Evolutionary conservation across 2,888 invertebrate genomes (phyloP), one percentile per base, ranked within the genome.

Genomic region (Smittia aterrima): DNA sequence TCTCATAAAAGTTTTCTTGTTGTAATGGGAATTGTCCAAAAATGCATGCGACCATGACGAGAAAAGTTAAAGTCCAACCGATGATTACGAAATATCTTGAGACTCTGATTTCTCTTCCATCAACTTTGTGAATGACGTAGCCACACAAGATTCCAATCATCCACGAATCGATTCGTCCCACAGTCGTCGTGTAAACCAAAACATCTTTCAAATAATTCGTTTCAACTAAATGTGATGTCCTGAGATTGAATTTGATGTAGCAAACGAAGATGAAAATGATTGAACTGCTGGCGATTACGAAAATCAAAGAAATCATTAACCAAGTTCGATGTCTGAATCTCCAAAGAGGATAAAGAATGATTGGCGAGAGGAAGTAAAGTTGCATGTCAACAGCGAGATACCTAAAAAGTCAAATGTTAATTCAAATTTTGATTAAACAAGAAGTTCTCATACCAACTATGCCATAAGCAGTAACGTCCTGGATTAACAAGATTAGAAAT

Each of bases 401-500:
- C 66, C 32, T 40, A 22, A 22, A 22, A 24, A 24, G 13, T 11
- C 6, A 22, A 62, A 62, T n/a, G 1, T 54, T 3, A 9, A 22
- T 24, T 32, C 4, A 32, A 62, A 62, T 9, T 62, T 62, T 62
- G 20, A n/a, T 11, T 22, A n/a, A 9, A 22, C 22, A 64, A 27
- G 4, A 13, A 27, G 6, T 16, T 3, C 2, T 18, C 3, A 1
- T n/a, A 66, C 87, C 88, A 88, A 0, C 85, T 83, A 77, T 86
- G 87, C 22, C 82, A 82, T 40, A 87, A 78, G 78, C 87, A 88
- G 84, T 68, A 9, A 2, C 11, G 4, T 2, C 11, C n/a, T 13
- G 68, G 47, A 47, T 47, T 68, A 7, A 68, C 22, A 25, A 41
- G 22, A 68, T 68, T 68, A 24, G 24, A 24, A 68, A 68, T 24